phyloP scores from a whole-genome alignment of 23 tunicate genomes.

The Diplosoma virens region DNA sequence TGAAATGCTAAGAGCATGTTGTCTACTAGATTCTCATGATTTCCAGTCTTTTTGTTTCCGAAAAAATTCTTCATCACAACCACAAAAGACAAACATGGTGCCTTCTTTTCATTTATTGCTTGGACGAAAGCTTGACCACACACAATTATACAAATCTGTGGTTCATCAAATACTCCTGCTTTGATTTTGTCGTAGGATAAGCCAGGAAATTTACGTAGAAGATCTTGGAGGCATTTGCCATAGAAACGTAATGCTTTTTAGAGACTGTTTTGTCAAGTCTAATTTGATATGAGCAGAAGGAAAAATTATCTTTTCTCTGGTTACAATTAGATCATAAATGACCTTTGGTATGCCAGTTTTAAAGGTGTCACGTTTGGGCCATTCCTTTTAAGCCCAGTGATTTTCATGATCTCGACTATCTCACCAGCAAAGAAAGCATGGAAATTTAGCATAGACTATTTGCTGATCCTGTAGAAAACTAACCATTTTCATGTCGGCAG shows the following conservation, averaged over 20 bases:
- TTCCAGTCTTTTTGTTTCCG: background rate
- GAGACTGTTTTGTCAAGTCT: background rate
- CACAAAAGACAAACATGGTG: background rate
- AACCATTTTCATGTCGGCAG: conserved; percentile 28
- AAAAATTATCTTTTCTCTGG: conserved; percentile 2
- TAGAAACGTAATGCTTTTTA: background rate
- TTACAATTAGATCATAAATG: conserved; percentile 3
- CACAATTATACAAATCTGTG: background rate
- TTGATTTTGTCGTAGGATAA: too few species aligned
- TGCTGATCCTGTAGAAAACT: conserved; percentile 29
- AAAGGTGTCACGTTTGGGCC: conserved; percentile 21
- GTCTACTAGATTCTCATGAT: background rate
- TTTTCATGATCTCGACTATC: conserved; percentile 19
- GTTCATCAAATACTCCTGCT: conserved; percentile 21
- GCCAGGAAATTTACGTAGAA: background rate
- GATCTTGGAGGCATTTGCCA: conserved; percentile 2
- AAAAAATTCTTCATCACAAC: background rate
- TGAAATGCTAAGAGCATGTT: background rate
- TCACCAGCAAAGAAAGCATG: conserved; percentile 10
- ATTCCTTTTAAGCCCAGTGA: conserved; percentile 6
- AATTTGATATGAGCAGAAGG: conserved; percentile 8
- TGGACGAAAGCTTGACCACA: background rate
- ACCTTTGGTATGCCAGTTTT: conserved; percentile 8
- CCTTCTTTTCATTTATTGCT: background rate
- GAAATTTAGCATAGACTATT: conserved; percentile 11